These are phyloP conservation scores for Ephestia elutella DNA, from an alignment of 1,140 invertebrate genomes.

Conservation along the genomic window DNA sequence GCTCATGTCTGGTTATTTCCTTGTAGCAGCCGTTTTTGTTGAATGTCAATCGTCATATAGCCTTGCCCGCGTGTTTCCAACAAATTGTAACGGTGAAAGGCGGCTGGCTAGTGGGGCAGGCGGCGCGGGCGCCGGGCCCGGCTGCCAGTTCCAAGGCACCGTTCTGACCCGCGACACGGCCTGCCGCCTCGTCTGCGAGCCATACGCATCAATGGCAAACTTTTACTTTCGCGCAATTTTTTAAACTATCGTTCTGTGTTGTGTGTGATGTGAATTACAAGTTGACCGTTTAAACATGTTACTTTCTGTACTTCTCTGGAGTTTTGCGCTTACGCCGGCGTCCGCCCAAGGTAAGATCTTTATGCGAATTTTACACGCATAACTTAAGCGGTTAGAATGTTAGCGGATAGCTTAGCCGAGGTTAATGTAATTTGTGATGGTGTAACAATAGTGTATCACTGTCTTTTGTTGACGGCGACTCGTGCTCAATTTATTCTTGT, in stretches of 20 bases:
- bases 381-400: constrained; percentile 6
- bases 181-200: constrained; percentile 10
- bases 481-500: not conserved
- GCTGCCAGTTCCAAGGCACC: constrained; percentile 36
- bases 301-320: constrained; percentile 60
- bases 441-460: constrained; percentile 3
- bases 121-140: constrained; percentile 24
- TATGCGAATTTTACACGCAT: constrained; percentile 34
- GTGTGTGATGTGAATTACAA: constrained; percentile 28
- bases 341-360: constrained; percentile 62
- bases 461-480: not conserved
- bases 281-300: constrained; percentile 44
- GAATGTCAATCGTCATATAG: constrained; percentile 68
- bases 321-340: constrained; percentile 53
- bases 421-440: constrained; percentile 3
- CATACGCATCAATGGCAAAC: constrained; percentile 42
- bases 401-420: constrained; percentile 3
- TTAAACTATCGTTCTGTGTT: constrained; percentile 36
- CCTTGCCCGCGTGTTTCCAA: constrained; percentile 64
- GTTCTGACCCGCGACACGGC: not conserved
- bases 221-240: constrained; percentile 54
- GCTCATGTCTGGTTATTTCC: constrained; percentile 37
- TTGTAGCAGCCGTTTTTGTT: constrained; percentile 56
- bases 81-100: constrained; percentile 71
- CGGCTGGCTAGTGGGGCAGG: constrained; percentile 46